phyloP scores from a whole-genome alignment of 2,888 invertebrate genomes.

The Coleophora deauratella region DNA sequence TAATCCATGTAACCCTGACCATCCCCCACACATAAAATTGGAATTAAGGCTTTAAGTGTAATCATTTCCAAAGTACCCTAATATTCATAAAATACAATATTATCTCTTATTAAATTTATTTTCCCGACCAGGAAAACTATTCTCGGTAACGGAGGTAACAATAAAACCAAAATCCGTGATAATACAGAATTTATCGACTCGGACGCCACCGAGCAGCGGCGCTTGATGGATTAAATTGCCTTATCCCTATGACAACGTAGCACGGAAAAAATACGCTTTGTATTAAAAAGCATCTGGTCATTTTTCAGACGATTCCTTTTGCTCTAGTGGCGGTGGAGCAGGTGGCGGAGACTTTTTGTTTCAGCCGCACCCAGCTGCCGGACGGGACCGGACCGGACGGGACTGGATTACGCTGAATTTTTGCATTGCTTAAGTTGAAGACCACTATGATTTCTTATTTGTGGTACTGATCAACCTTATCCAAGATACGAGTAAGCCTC shows the following conservation, averaged over 20 bases:
- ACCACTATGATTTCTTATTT: too few relatives aligned
- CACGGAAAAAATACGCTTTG: slow-evolving; percentile 68
- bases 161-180: slow-evolving; percentile 67
- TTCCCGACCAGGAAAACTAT: too few relatives aligned
- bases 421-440: too few relatives aligned
- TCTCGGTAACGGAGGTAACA: slow-evolving; percentile 38
- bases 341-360: slow-evolving; percentile 28
- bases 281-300: slow-evolving; percentile 73
- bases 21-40: too few relatives aligned
- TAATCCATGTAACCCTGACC: too few relatives aligned
- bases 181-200: slow-evolving; percentile 69
- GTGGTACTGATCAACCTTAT: too few relatives aligned
- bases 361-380: slow-evolving; percentile 5
- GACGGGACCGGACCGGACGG: slow-evolving; percentile 16
- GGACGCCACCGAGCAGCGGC: slow-evolving; percentile 49
- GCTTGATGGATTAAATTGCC: slow-evolving; percentile 75
- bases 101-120: too few relatives aligned
- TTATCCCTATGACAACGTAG: slow-evolving; percentile 72
- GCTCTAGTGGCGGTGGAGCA: slow-evolving; percentile 57
- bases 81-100: too few relatives aligned
- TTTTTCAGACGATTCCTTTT: slow-evolving; percentile 74
- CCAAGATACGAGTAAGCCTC: too few relatives aligned
- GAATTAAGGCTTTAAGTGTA: too few relatives aligned
- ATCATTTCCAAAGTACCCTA: too few relatives aligned
- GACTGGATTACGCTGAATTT: too few relatives aligned